These are phyloP conservation scores for Puffinus mauretanicus DNA, from an alignment of 2,113 vertebrate genomes.

Conservation along the genomic window DNA sequence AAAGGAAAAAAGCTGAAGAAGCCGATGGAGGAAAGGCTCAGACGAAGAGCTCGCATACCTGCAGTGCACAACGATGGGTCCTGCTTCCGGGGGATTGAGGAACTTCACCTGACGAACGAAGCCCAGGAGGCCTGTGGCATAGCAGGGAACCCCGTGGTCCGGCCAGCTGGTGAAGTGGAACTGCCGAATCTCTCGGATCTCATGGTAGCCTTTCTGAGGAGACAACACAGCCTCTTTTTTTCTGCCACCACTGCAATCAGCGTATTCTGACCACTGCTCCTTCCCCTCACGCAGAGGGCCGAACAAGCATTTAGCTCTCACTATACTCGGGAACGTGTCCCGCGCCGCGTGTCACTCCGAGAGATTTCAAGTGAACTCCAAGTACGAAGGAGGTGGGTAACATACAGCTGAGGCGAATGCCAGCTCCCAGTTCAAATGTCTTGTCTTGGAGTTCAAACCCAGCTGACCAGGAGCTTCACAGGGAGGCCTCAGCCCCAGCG, in stretches of 20 bases:
- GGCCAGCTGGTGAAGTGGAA: constrained; percentile 99
- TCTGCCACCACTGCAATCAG: background rate
- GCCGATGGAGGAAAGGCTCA: background rate
- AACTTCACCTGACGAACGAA: constrained; percentile 97
- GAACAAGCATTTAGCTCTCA: too few relatives aligned
- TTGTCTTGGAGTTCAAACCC: background rate
- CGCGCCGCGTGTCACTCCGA: rapidly evolving
- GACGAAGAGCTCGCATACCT: constrained; percentile 70
- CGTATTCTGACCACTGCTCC: background rate
- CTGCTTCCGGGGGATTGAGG: constrained; percentile 91
- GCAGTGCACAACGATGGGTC: constrained; percentile 93
- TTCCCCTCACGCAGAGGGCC: rapidly evolving
- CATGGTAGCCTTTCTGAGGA: constrained; percentile 95
- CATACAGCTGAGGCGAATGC: rapidly evolving
- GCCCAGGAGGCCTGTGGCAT: constrained; percentile 92
- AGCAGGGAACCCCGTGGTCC: constrained; percentile 95
- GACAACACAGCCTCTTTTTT: constrained; percentile 56
- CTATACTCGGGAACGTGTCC: rapidly evolving
- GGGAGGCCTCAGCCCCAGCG: background rate
- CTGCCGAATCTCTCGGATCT: constrained; percentile 95
- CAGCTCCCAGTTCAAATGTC: background rate
- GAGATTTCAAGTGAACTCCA: background rate
- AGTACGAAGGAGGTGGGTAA: background rate
- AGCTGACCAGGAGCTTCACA: background rate
- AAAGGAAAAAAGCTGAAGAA: background rate